Base-by-base conservation (phyloP, 2,888 invertebrate genomes). In the Athalia cordata region DNA sequence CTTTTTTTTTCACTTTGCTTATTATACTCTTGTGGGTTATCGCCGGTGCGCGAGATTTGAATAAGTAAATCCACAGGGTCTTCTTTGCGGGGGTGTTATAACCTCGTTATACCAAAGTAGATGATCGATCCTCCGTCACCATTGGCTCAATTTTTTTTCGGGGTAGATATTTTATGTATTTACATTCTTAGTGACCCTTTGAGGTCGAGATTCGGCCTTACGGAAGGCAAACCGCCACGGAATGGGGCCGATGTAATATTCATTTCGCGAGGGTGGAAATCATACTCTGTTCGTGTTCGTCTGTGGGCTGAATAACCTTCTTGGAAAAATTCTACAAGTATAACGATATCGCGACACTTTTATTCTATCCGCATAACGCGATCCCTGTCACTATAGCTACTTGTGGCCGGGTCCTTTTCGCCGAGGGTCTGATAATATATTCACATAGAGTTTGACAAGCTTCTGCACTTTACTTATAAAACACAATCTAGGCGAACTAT, bases 341-440 rank as follows among this genome's bases (percentile, higher is more conserved):
- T 49, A 59, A 79, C 13, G 11, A 66, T 29, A 29, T 29, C 29
- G 29, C 52, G 11, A 52, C 29, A 65, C 13, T 45, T 62, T 64
- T 29, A 62, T 61, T 76, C 7, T 7, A 29, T 4, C 15, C 57
- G 43, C 59, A 45, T 55, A 43, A 50, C 55, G 8, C 50, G 29
- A 7, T n/a, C 50, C 49, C 13, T 43, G 45, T 47, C 29, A 61
- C 29, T 8, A 61, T 61, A 29, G 29, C 29, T 29, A 29, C 29
- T 29, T 29, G 29, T 29, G 29, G 29, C 29, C 29, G 29, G 29
- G 29, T 29, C 1, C 29, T 2, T 29, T 29, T 29, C 29, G 29
- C 29, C 29, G 29, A 29, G 29, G 29, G 29, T 29, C 29, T 29
- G 29, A 0, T 29, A 29, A 29, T 29, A 29, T 29, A 29, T 29